Base-by-base conservation (phyloP, 2,888 invertebrate genomes). In the Diaprepes abbreviatus region DNA sequence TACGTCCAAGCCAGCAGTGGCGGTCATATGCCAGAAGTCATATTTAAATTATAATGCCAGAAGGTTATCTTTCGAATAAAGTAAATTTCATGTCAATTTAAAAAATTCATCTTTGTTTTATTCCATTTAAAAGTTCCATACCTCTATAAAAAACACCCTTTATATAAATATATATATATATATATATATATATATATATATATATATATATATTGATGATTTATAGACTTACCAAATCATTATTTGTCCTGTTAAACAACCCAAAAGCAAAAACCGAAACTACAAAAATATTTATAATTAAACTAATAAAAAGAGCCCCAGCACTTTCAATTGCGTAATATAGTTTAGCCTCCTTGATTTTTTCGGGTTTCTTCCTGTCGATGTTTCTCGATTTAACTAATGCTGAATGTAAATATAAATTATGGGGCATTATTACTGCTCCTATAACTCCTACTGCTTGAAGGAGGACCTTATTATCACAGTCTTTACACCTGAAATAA, bases 341-440 rank as follows among this genome's bases (percentile, higher is more conserved):
- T 82, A 89, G 89, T 82, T 94, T 95, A 0, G 95, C 96, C 81
- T 96, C 95, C 67, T 85, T 87, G 0, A 96, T 89, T 82, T 91
- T 90, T 35, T 86, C 85, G 28, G 89, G 87, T 76, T 91, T 89
- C 21, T 86, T 88, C 66, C 95, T 87, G 82, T 96, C 92, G 31
- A 96, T 86, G 73, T 92, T 91, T 73, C 95, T 88, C 1, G 93
- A 93, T 91, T 95, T 94, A 28, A 95, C 95, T 66, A 95, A 86
- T 24, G 95, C 95, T 35, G 95, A 95, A 82, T 96, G 95, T 9
- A 96, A 87, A 81, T 95, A 95, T 50, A 95, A 86, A 85, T 96
- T 96, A 79, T 96, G 95, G 0, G 95, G 95, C 95, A 95, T 96
- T 74, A 96, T 94, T 24, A 95, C 93, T 21, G 93, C 83, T 3